A percentile compares a stretch with the other conserved stretches of the same genome.
Evolutionary conservation across 2,113 vertebrate genomes (phyloP).

Genomic region (Erythrolamprus reginae): DNA sequence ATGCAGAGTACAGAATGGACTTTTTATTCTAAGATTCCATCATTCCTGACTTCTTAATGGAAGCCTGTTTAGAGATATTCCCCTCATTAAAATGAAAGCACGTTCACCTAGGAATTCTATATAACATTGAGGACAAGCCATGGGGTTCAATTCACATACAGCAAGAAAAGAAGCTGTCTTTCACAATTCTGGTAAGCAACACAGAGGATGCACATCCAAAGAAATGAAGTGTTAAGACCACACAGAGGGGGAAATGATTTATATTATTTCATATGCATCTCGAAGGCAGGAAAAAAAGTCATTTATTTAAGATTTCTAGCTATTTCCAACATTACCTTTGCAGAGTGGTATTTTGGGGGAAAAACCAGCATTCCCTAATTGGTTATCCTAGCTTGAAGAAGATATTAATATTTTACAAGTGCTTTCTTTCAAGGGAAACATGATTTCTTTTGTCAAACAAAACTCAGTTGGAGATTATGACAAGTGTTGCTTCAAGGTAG

Average conservation of each 20-base stretch:
- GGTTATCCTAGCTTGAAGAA: neutral
- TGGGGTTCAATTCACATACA: neutral
- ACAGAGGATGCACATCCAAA: slow-evolving; percentile 11
- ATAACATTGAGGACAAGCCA: neutral
- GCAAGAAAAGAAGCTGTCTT: slow-evolving; percentile 9
- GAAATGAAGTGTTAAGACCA: slow-evolving; percentile 28
- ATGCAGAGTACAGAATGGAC: neutral
- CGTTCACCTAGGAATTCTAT: neutral
- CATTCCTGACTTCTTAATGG: neutral
- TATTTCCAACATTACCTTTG: neutral
- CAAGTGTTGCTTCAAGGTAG: slow-evolving; percentile 29
- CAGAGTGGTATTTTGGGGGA: neutral
- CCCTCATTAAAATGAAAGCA: neutral
- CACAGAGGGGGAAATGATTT: slow-evolving; percentile 12
- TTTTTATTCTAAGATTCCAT: neutral
- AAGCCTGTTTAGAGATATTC: neutral
- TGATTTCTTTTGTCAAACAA: slow-evolving; percentile 19
- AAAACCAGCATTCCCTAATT: neutral
- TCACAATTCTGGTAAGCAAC: slow-evolving; percentile 13
- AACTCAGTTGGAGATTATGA: slow-evolving; percentile 38
- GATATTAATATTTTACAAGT: neutral
- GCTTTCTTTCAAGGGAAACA: slow-evolving; percentile 9
- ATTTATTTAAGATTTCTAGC: neutral
- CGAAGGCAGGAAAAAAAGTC: neutral
- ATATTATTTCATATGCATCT: neutral